These are phyloP conservation scores for Pseudolaguvia tuberculata DNA, from an alignment of 2,113 vertebrate species.

Conservation along the genomic window DNA sequence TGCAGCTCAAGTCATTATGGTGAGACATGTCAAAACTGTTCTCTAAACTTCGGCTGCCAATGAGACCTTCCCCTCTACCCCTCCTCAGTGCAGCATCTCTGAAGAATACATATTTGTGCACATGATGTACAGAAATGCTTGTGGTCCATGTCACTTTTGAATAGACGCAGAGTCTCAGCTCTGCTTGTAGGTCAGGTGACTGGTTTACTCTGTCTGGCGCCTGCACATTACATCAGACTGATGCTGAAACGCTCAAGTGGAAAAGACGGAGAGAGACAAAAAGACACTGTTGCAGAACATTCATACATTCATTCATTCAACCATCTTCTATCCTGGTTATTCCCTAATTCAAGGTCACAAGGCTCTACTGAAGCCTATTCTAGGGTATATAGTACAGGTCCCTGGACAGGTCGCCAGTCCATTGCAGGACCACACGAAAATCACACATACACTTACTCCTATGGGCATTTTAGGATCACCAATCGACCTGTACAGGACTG, in stretches of 20 bases:
- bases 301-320: too few species aligned
- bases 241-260: neutral
- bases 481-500: too few species aligned
- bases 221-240: conserved; percentile 18
- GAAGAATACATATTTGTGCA: neutral
- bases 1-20: neutral
- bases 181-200: neutral
- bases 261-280: neutral
- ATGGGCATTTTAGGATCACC: too few species aligned
- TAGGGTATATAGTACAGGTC: too few species aligned
- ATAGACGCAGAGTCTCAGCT: neutral
- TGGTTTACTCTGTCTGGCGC: conserved; percentile 1
- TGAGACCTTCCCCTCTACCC: too few species aligned
- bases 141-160: neutral
- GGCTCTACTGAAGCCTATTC: too few species aligned
- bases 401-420: too few species aligned
- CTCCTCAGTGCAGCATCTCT: neutral
- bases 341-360: too few species aligned
- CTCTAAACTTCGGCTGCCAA: too few species aligned
- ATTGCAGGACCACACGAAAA: too few species aligned
- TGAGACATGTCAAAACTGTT: neutral
- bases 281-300: neutral
- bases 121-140: neutral
- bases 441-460: too few species aligned
- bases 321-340: too few species aligned